Conservation (phyloP, 2,888 invertebrate genomes). For the Aspidiotus destructor region DNA sequence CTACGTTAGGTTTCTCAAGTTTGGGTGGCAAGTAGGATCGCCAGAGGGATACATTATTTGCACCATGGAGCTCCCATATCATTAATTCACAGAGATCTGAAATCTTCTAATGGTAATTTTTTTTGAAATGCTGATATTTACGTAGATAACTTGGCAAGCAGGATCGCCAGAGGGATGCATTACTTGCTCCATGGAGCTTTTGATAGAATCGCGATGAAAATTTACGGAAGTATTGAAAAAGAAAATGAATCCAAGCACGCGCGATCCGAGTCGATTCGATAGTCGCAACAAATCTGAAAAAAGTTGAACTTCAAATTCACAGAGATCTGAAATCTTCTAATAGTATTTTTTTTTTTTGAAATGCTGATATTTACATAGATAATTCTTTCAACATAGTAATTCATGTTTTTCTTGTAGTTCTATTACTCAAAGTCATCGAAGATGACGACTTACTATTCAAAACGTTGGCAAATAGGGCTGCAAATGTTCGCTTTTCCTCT, state of each 20-base stretch:
- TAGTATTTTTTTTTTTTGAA: constrained; percentile 53
- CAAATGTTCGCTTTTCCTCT: too few species aligned
- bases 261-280: too few species aligned
- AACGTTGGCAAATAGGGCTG: too few species aligned
- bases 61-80: constrained; percentile 90
- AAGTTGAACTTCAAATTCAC: too few species aligned
- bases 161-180: constrained; percentile 91
- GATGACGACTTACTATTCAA: constrained; percentile 79
- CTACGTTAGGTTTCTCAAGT: too few species aligned
- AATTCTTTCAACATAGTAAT: background rate
- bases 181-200: constrained; percentile 91
- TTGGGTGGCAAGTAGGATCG: too few species aligned
- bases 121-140: background rate
- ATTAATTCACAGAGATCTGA: constrained; percentile 93
- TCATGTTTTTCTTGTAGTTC: constrained; percentile 48
- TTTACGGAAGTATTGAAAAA: too few species aligned
- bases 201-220: too few species aligned
- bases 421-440: constrained; percentile 71
- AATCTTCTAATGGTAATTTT: constrained; percentile 87
- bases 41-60: constrained; percentile 90
- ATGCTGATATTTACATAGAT: constrained; percentile 6
- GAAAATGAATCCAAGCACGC: too few species aligned
- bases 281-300: too few species aligned
- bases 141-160: too few species aligned
- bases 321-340: constrained; percentile 97